Percentiles rank a stretch among this genome's conserved stretches.
phyloP scores from a whole-genome alignment of 2,797 vertebrate species.

The Mormyrus hasselquistii region DNA sequence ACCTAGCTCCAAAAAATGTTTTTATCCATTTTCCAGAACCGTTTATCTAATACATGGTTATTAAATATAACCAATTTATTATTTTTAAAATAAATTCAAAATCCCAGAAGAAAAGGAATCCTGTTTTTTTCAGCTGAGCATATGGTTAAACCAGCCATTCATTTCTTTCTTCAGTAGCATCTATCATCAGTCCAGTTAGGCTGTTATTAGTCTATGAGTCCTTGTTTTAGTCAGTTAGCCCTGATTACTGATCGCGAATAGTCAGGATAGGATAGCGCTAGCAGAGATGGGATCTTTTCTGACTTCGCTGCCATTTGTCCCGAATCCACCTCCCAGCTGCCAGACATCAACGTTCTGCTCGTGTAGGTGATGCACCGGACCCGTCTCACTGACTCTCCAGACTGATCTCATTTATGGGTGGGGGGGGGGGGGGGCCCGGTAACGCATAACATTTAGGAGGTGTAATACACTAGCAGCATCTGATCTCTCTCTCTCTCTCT shows the following conservation, averaged over 20 bases:
- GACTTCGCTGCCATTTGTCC: neutral
- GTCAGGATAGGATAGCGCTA: neutral
- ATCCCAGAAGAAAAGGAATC: neutral
- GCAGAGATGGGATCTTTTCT: neutral
- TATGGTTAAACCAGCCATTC: neutral
- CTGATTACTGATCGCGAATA: neutral
- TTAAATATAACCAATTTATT: neutral
- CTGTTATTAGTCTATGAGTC: neutral
- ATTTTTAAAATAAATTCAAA: neutral
- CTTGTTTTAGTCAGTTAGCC: neutral
- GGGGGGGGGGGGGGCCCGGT: neutral
- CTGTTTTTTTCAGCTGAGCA: neutral
- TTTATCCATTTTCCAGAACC: neutral
- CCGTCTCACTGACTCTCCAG: neutral
- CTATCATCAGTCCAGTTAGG: neutral
- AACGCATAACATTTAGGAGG: neutral
- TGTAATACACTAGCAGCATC: neutral
- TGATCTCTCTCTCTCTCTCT: neutral
- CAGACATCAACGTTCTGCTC: neutral
- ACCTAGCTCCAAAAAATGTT: neutral
- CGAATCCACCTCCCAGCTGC: neutral
- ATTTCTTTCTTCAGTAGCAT: neutral
- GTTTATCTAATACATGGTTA: neutral
- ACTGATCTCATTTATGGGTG: neutral
- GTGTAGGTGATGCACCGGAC: neutral